Evolutionary conservation across 2,797 vertebrate species (phyloP), one percentile per base, ranked within the genome.

Genomic region (Crenuchus spilurus): DNA sequence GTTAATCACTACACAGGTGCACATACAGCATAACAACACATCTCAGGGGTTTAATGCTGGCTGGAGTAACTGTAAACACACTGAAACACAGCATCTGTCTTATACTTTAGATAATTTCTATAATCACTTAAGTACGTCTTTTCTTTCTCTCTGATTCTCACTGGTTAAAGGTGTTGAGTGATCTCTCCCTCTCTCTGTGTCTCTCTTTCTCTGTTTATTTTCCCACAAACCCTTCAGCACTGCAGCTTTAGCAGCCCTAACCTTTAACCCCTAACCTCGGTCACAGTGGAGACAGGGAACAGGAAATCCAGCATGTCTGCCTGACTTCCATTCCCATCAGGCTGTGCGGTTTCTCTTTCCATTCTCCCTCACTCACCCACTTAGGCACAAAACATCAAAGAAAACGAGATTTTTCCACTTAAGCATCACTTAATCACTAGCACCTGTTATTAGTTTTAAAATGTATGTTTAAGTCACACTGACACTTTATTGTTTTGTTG

Each of bases 1-100:
- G 10, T 61, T 42, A 7, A 61, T 75, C 28, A 55, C 54, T 75
- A 75, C 64, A 75, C 72, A 75, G 55, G 64, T 61, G 72, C 16
- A 4, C 24, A 22, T 41, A 30, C 28, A 18, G 7, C 51, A 1
- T 61, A 68, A 54, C 72, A 68, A 75, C 72, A 35, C 10, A 42
- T 68, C 64, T 5, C 55, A 4, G 10, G 63, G 46, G 72, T 63
- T 22, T 31, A 16, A 39, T 60, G 10, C 18, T 10, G 35, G 4
- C 8, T 20, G 26, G 41, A 61, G 28, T 60, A 31, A 48, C 28
- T 42, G 22, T 18, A 16, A 10, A 30, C 26, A 30, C 51, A 54
- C 22, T 11, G 24, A 49, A 8, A 11, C 24, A 30, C 51, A 68
- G n/a, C n/a, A n/a, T n/a, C n/a, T n/a, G n/a, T n/a, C n/a, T n/a